These are phyloP conservation scores for Acanthurus leucopareius DNA, from an alignment of 2,797 vertebrate genomes.

Conservation along the genomic window DNA sequence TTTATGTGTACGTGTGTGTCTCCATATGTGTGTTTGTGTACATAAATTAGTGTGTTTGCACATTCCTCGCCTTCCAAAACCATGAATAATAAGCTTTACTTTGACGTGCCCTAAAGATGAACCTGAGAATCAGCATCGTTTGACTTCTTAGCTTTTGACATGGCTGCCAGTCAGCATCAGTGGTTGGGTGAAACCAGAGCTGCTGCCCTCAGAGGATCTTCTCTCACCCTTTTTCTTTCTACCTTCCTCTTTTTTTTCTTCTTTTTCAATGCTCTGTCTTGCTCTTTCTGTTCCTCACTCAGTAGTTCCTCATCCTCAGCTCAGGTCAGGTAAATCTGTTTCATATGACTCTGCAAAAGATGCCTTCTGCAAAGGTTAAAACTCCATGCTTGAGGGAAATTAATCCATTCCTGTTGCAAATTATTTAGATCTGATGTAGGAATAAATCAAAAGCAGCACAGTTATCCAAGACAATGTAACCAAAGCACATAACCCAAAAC, in stretches of 20 bases:
- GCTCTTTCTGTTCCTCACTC: constrained; percentile 17
- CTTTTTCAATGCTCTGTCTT: constrained; percentile 13
- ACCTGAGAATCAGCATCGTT: constrained; percentile 74
- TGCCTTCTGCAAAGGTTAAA: constrained; percentile 44
- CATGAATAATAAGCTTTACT: constrained; percentile 75
- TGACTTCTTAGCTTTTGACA: constrained; percentile 78
- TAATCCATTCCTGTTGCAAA: not conserved
- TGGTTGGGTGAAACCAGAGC: constrained; percentile 71
- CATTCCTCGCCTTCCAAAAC: constrained; percentile 69
- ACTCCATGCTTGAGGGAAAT: constrained; percentile 15
- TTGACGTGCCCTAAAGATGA: constrained; percentile 80
- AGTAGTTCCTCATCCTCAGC: constrained; percentile 33
- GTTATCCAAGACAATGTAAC: not conserved
- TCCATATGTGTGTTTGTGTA: constrained; percentile 28
- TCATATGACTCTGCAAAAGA: constrained; percentile 77
- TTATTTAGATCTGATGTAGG: not conserved
- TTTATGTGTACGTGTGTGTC: not conserved
- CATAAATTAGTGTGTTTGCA: constrained; percentile 50
- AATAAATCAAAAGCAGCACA: not conserved
- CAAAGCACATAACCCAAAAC: not conserved
- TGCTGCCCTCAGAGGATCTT: constrained; percentile 74
- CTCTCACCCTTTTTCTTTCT: constrained; percentile 53
- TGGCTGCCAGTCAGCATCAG: constrained; percentile 80
- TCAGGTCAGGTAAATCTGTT: constrained; percentile 79
- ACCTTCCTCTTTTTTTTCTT: not conserved